These are phyloP conservation scores for Anolis apletophallus DNA, from an alignment of 2,797 vertebrate genomes.

Conservation along the genomic window DNA sequence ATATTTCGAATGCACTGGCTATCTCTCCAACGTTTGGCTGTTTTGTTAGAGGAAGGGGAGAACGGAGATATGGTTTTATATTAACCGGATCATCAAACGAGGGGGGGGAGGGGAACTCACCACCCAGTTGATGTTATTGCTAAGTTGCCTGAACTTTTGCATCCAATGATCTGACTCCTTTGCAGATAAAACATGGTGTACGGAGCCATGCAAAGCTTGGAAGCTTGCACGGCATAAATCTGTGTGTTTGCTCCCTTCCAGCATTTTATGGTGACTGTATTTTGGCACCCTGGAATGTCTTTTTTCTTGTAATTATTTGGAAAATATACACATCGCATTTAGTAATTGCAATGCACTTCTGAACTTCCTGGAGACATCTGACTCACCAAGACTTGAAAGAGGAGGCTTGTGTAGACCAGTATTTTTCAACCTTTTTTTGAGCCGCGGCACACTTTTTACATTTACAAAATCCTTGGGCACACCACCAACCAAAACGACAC, in stretches of 20 bases:
- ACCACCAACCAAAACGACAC: no score
- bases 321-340: fast-evolving
- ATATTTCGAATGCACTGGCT: slow-evolving; percentile 81
- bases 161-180: slow-evolving; percentile 48
- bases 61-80: slow-evolving; percentile 69
- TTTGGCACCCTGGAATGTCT: slow-evolving; percentile 28
- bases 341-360: background rate
- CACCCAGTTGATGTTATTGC: slow-evolving; percentile 60
- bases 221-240: slow-evolving; percentile 52
- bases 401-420: background rate
- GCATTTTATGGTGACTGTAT: slow-evolving; percentile 30
- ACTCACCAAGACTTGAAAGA: background rate
- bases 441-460: no score
- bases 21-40: slow-evolving; percentile 72
- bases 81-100: slow-evolving; percentile 73
- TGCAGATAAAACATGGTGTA: slow-evolving; percentile 15
- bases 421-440: no score
- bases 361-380: background rate
- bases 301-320: background rate
- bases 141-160: slow-evolving; percentile 67
- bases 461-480: no score
- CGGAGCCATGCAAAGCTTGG: slow-evolving; percentile 23
- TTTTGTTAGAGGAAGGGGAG: slow-evolving; percentile 69
- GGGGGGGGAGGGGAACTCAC: slow-evolving; percentile 6
- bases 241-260: slow-evolving; percentile 32